phyloP scores from a whole-genome alignment of 2,797 vertebrate genomes.

The Danio jaintianensis region DNA sequence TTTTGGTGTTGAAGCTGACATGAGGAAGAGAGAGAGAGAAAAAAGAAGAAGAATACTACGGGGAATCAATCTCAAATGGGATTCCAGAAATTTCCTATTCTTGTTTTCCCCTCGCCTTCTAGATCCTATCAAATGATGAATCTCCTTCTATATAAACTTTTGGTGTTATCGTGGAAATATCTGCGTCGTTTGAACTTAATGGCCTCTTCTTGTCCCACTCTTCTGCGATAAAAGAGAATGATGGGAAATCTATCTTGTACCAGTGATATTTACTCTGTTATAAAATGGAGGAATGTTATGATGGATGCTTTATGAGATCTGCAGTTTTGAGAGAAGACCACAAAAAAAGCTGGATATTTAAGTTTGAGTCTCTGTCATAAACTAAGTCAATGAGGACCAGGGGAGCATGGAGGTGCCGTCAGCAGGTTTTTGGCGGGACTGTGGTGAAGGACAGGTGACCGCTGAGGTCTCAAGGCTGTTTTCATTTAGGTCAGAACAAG shows the following conservation, averaged over 20 bases:
- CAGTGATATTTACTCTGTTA: conserved; percentile 68
- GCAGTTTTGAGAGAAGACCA: conserved; percentile 22
- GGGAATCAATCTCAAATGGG: conserved; percentile 84
- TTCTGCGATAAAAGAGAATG: conserved; percentile 71
- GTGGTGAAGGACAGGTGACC: conserved; percentile 65
- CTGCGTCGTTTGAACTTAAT: conserved; percentile 75
- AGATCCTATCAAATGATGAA: conserved; percentile 74
- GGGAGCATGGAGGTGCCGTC: conserved; percentile 40
- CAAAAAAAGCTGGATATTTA: conserved; percentile 34
- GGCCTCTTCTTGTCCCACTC: conserved; percentile 68
- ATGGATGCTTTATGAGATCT: conserved; percentile 44
- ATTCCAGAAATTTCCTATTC: conserved; percentile 83
- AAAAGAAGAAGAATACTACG: conserved; percentile 75
- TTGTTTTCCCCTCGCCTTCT: conserved; percentile 76
- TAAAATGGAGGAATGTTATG: conserved; percentile 21
- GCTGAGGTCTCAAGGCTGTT: conserved; percentile 63
- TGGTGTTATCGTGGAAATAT: conserved; percentile 77
- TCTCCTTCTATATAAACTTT: conserved; percentile 79
- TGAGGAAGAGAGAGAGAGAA: conserved; percentile 48
- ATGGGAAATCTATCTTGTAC: conserved; percentile 71
- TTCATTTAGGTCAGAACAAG: conserved; percentile 68
- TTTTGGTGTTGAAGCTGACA: conserved; percentile 84
- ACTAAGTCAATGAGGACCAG: conserved; percentile 18
- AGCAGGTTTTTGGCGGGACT: conserved; percentile 53
- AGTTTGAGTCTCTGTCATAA: conserved; percentile 21